Conservation (phyloP, 2,113 vertebrate genomes). For the Xiphophorus couchianus region DNA sequence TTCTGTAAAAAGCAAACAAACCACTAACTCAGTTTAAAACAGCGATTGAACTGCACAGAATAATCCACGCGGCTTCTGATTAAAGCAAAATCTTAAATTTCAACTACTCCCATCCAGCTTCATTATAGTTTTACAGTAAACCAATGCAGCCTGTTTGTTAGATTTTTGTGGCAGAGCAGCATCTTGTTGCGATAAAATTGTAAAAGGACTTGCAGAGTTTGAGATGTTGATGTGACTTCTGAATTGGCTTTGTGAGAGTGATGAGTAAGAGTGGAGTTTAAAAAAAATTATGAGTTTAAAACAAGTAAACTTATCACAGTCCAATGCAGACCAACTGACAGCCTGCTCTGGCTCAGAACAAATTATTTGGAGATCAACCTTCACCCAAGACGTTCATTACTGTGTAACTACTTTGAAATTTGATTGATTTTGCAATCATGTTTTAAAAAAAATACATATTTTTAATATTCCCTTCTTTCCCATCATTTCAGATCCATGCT, state of each 20-base stretch:
- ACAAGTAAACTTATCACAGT: background rate
- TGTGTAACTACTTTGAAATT: too few species aligned
- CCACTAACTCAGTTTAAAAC: background rate
- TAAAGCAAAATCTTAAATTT: background rate
- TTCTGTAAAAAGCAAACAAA: background rate
- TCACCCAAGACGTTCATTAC: too few species aligned
- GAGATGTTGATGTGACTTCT: background rate
- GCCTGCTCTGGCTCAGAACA: too few species aligned
- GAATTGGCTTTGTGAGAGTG: background rate
- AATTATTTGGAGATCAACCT: too few species aligned
- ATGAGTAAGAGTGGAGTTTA: background rate
- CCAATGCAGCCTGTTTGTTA: background rate
- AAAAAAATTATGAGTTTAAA: background rate
- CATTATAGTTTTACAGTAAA: conserved; percentile 1
- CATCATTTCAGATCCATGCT: too few species aligned
- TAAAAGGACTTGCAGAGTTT: background rate
- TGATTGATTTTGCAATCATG: too few species aligned
- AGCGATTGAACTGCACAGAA: background rate
- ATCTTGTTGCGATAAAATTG: background rate
- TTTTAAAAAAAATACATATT: too few species aligned
- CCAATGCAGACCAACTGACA: background rate
- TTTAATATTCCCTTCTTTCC: too few species aligned
- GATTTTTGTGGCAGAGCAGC: background rate
- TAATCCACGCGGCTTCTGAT: background rate
- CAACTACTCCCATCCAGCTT: background rate